Conservation (phyloP, 2,113 vertebrate genomes). For the Sprattus sprattus region DNA sequence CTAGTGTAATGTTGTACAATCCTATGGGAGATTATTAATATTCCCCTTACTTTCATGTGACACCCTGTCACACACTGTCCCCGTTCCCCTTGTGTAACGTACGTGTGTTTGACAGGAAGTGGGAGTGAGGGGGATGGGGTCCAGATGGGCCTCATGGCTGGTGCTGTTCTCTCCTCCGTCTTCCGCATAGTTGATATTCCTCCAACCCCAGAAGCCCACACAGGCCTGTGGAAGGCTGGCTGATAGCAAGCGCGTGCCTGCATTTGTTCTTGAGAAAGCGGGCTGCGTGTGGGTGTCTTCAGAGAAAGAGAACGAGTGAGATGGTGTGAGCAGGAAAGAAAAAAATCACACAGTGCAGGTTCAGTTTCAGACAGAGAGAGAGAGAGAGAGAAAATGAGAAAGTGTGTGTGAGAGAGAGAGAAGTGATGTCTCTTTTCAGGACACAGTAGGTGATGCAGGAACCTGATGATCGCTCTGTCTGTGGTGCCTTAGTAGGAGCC, state of each 20-base stretch:
- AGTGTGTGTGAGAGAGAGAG: background rate
- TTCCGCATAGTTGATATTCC: background rate
- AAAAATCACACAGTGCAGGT: too few relatives aligned
- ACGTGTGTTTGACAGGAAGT: conserved; percentile 1
- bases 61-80: background rate
- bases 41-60: background rate
- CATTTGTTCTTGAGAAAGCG: conserved; percentile 10
- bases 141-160: conserved; percentile 7
- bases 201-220: background rate
- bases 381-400: background rate
- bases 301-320: background rate
- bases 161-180: conserved; percentile 12
- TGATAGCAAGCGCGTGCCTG: conserved; percentile 15
- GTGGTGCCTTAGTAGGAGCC: background rate
- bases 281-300: background rate
- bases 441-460: background rate
- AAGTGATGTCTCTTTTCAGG: background rate
- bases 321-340: background rate
- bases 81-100: background rate
- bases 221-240: background rate
- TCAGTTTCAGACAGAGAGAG: background rate
- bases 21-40: background rate
- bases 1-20: background rate
- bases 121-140: background rate
- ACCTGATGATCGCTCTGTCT: background rate